Base-by-base conservation (phyloP, 2,888 invertebrate species). In the Palloptera scutellata region DNA sequence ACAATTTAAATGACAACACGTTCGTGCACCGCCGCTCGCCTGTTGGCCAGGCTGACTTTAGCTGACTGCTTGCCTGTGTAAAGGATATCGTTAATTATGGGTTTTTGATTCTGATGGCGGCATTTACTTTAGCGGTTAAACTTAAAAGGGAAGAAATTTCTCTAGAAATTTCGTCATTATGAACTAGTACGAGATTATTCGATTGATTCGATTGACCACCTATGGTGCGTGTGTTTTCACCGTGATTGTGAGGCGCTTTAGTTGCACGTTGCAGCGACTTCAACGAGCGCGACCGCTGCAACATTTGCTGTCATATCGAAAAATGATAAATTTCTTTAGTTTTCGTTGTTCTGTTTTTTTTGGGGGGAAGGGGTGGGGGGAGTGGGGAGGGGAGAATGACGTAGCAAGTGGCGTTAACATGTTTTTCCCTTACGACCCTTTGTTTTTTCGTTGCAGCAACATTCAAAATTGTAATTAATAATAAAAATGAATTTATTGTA, bases 381-480 rank as follows among this genome's bases (percentile, higher is more conserved):
- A n/a, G n/a, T n/a, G 2, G 30, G 30, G 30, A 6, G 6, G 30
- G 6, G 30, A 30, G 30, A 60, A 66, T 66, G 66, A 66, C 61
- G 41, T 20, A 54, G 66, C 66, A 66, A 61, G 54, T 48, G 66
- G 48, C 48, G 48, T 48, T 48, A n/a, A 48, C 48, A 48, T 48
- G 48, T 48, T 48, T 48, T 15, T 5, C 15, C 15, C 15, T 48
- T 1, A 48, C 1, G 12, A 15, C 15, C 12, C 15, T n/a, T 48
- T 48, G 12, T 48, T 48, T 2, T 48, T 48, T 48, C 15, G 12
- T 48, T 15, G 15, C 15, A 12, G 3, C 15, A n/a, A 15, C 48
- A n/a, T 12, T 15, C 15, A 53, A 60, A 66, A 61, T 66, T 57
- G 60, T 66, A 66, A 66, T 66, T 66, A 66, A 66, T 66, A 66